Conservation (phyloP, 2,797 vertebrate genomes). For the Loris lydekkerianus region DNA sequence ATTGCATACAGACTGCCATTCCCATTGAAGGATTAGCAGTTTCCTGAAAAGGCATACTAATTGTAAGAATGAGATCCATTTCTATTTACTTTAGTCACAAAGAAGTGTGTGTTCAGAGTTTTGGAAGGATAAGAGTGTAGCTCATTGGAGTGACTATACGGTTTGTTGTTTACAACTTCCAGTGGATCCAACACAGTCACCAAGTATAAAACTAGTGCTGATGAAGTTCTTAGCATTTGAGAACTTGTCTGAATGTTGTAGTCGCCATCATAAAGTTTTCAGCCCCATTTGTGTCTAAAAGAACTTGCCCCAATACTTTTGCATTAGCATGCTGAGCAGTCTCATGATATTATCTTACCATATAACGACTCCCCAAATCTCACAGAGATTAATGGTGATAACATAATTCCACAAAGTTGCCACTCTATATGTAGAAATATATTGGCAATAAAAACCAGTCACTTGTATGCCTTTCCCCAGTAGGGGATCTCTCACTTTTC, state of each 20-base stretch:
- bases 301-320: slow-evolving; percentile 66
- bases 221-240: slow-evolving; percentile 48
- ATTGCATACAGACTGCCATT: background rate
- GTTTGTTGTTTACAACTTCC: background rate
- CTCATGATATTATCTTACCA: slow-evolving; percentile 84
- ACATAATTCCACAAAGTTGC: slow-evolving; percentile 88
- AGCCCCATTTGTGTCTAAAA: slow-evolving; percentile 60
- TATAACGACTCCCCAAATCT: slow-evolving; percentile 87
- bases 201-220: slow-evolving; percentile 61
- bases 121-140: background rate
- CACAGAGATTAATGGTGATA: slow-evolving; percentile 87
- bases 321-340: slow-evolving; percentile 80
- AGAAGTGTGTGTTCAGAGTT: slow-evolving; percentile 41
- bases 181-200: slow-evolving; percentile 29
- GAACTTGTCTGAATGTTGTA: slow-evolving; percentile 55
- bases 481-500: slow-evolving; percentile 89
- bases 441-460: slow-evolving; percentile 89
- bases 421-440: slow-evolving; percentile 89
- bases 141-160: background rate
- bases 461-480: slow-evolving; percentile 88
- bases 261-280: background rate
- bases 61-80: slow-evolving; percentile 65
- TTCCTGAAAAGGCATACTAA: slow-evolving; percentile 70
- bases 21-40: slow-evolving; percentile 64
- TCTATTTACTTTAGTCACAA: slow-evolving; percentile 44